Conservation (phyloP, 1,140 invertebrate genomes). For the Oryzaephilus surinamensis region DNA sequence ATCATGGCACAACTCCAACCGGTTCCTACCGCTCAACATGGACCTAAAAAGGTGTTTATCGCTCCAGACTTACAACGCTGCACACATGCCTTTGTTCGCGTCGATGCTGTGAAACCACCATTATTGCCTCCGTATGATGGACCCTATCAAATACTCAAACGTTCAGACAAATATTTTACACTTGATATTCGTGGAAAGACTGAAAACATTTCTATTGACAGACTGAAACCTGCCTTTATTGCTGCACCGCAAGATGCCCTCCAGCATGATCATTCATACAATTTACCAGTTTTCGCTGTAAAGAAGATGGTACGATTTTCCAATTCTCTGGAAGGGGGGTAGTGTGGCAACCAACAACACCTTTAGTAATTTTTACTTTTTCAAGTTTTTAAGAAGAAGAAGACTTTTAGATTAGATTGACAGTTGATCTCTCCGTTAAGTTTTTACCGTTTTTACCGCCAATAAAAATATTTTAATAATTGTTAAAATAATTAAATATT, state of each 20-base stretch:
- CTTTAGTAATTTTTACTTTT: no score
- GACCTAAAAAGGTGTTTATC: slow-evolving; percentile 10
- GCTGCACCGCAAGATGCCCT: neutral
- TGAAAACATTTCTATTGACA: slow-evolving; percentile 4
- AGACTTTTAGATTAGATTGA: no score
- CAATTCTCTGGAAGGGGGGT: no score
- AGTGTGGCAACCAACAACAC: no score
- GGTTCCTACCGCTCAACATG: slow-evolving; percentile 13
- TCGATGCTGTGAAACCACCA: slow-evolving; percentile 9
- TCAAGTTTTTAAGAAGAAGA: no score
- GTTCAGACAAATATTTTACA: slow-evolving; percentile 4
- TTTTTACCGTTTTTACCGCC: no score
- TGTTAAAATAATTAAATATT: no score
- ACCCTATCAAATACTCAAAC: slow-evolving; percentile 2
- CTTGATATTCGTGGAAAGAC: slow-evolving; percentile 13
- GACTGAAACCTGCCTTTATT: slow-evolving; percentile 2
- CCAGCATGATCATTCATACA: no score
- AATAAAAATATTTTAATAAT: no score
- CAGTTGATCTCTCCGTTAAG: no score
- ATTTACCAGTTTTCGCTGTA: no score
- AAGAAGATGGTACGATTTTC: no score
- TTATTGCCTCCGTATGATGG: slow-evolving; percentile 14
- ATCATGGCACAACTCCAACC: slow-evolving; percentile 1
- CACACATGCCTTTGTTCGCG: slow-evolving; percentile 20
- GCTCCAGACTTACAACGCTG: slow-evolving; percentile 12